Conservation (phyloP, 53 echinoderm and acorn worm species). For the Patiria pectinifera region DNA sequence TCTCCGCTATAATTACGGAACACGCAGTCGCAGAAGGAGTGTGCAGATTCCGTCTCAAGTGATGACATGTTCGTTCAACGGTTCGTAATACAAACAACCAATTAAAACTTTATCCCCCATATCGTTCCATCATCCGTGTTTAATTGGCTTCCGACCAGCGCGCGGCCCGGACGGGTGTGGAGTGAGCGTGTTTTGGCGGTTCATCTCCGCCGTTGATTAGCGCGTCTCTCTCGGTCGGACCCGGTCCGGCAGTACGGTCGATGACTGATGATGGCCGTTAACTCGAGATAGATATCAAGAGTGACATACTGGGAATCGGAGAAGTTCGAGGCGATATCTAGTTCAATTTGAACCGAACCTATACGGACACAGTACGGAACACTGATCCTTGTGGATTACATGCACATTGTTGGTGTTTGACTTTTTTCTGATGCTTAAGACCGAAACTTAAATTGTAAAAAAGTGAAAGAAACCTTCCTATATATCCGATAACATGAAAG, state of each 20-base stretch:
- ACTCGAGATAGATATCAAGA: not conserved
- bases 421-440: no score
- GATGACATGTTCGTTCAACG: not conserved
- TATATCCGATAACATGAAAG: not conserved
- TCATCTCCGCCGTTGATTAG: slow-evolving; percentile 30
- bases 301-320: no score
- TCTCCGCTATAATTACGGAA: not conserved
- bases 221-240: slow-evolving; percentile 16
- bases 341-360: not conserved
- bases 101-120: not conserved
- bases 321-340: no score
- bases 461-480: not conserved
- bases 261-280: slow-evolving; percentile 39
- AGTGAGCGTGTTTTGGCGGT: not conserved
- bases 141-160: slow-evolving; percentile 2
- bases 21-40: not conserved
- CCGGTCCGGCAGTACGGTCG: not conserved
- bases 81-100: slow-evolving; percentile 2
- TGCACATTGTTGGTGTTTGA: no score
- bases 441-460: not conserved
- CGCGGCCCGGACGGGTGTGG: not conserved
- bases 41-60: not conserved
- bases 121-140: not conserved
- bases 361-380: no score
- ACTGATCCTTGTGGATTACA: no score